These are phyloP conservation scores for Pediacus dermestoides DNA, from an alignment of 2,888 invertebrate species.

Conservation along the genomic window DNA sequence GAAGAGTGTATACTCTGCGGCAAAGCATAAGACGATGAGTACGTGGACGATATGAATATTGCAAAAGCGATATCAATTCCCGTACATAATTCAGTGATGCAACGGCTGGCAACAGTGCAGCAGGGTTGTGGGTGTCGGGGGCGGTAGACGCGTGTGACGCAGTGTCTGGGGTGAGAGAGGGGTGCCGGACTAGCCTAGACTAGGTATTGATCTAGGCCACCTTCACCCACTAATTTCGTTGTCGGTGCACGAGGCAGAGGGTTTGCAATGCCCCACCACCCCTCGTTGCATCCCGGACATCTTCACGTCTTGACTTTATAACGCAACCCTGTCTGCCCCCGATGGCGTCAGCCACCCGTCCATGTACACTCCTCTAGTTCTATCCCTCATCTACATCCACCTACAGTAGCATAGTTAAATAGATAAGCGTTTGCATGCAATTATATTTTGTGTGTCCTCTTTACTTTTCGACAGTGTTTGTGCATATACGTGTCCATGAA, in stretches of 20 bases:
- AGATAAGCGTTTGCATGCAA: too few species aligned
- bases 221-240: constrained; percentile 51
- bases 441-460: too few species aligned
- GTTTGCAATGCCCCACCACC: constrained; percentile 9
- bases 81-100: constrained; percentile 29
- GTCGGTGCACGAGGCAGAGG: constrained; percentile 32
- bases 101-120: constrained; percentile 19
- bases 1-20: too few species aligned
- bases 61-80: constrained; percentile 21
- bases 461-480: too few species aligned
- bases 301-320: constrained; percentile 29
- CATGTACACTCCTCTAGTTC: constrained; percentile 13
- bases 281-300: constrained; percentile 26
- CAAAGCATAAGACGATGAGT: neutral
- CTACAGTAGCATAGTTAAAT: too few species aligned
- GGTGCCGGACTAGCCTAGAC: constrained; percentile 43
- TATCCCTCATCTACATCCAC: constrained; percentile 11
- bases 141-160: constrained; percentile 24
- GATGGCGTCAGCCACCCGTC: constrained; percentile 12
- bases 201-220: constrained; percentile 50
- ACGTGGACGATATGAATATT: constrained; percentile 18
- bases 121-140: constrained; percentile 9
- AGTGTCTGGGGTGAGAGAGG: constrained; percentile 34
- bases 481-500: too few species aligned
- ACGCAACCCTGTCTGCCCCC: constrained; percentile 23